Base-by-base conservation (phyloP, 30 jellyfish, hydroid and myxozoan genomes). In the Aurelia coerulea region DNA sequence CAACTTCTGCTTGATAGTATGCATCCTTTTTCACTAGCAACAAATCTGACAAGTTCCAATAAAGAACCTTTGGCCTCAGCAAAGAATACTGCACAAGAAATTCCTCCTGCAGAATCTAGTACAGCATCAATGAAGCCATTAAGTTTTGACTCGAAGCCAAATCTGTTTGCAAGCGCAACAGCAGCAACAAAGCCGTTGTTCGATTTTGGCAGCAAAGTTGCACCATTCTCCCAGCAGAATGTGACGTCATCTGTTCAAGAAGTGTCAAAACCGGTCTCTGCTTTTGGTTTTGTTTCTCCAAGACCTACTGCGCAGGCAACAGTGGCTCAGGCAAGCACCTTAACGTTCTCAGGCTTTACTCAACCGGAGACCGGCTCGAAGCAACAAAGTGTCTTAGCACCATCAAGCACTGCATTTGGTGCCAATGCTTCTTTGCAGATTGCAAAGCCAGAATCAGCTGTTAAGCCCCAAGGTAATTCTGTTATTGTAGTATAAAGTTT, bases 141-240 rank as follows among this genome's bases (percentile, higher is more conserved):
- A 17, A 59, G 51, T 49, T 75, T 75, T 49, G 74, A 67, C 16
- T 75, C 85, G 14, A 75, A 37, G 17, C 39, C 85, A 50, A 75
- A 31, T 56, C 42, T 75, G 60, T 75, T 56, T 32, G 62, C 90
- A 50, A 12, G 49, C 74, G 42, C 88, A 1, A 10, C 81, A 10
- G 68, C 80, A 46, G 34, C 58, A n/a, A 32, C 29, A 16, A 49
- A 42, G 37, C 65, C 90, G 5, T 5, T 50, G 15, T 50, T 81
- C 34, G 78, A 56, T 11, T 29, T 34, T 68, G 58, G 56, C 39
- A 7, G 84, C n/a, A n/a, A 23, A 65, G 84, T 46, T 23, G 51
- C 84, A 29, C 33, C 87, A 18, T 17, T 54, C 7, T 46, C 87
- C 11, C 76, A 58, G 41, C 74, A 32, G 13, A 19, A 6, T 32